Base-by-base conservation (phyloP, 2,113 vertebrate genomes). In the Calidris pygmaea region DNA sequence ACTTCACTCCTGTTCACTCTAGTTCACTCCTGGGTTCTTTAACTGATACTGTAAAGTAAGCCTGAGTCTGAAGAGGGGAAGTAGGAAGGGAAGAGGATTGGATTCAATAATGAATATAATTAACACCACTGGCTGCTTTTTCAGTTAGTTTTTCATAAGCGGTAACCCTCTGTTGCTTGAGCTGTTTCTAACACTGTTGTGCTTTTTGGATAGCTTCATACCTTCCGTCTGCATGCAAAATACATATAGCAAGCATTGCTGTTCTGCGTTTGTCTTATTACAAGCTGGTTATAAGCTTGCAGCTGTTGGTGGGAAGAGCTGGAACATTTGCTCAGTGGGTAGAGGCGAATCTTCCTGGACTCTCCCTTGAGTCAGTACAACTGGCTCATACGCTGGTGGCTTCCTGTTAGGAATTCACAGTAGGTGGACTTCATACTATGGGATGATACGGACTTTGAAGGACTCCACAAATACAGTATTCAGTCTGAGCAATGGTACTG, bases 231-330 rank as follows among this genome's bases (percentile, higher is more conserved):
- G 19, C 48, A 50, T 43, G 34, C 2, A 3, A 34, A 18, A n/a
- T 29, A 27, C 13, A 12, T 29, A 4, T 11, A 17, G 37, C 6
- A 72, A 50, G 62, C 29, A 52, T 2, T 7, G 7, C 0, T 0
- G 22, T 35, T 77, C 52, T 78, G 41, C 52, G 11, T 71, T 48
- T 77, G 37, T 37, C 60, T 80, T 53, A 7, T 7, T 35, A 37
- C 29, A 58, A 24, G 73, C 5, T 45, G 50, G 18, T 41, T 78
- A 11, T 32, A 45, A 93, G 29, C 66, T 85, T 80, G 21, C 41
- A 41, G 6, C 39, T 81, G 75, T 52, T 50, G 62, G 12, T 26
- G 34, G 77, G 32, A 17, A 16, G 48, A 45, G 4, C 73, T 18
- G 47, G 53, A 59, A 16, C 3, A 0, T 14, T 20, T 63, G 35